phyloP scores from a whole-genome alignment of 2,113 vertebrate genomes.

The Chloebia gouldiae region DNA sequence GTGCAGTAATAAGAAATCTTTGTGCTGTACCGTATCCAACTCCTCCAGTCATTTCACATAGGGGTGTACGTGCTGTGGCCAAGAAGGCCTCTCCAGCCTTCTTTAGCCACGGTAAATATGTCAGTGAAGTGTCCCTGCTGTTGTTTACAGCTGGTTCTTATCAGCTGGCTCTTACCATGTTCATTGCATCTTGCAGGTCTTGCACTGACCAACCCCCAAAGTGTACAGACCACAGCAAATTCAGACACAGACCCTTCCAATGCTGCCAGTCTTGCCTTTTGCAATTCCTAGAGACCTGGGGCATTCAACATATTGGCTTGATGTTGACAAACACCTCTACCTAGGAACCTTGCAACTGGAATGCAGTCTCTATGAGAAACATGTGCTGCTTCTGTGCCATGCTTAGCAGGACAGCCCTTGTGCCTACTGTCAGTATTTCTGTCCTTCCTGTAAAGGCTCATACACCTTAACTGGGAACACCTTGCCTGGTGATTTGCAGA shows the following conservation, averaged over 20 bases:
- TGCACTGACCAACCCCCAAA: background rate
- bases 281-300: background rate
- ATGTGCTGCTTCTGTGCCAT: background rate
- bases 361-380: background rate
- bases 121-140: background rate
- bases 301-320: background rate
- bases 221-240: background rate
- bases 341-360: background rate
- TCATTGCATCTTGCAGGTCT: background rate
- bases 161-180: background rate
- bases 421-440: background rate
- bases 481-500: background rate
- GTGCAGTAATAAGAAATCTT: background rate
- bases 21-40: background rate
- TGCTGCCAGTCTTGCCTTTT: background rate
- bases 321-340: background rate
- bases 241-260: background rate
- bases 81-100: background rate
- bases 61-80: background rate
- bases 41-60: background rate
- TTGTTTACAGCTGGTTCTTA: background rate
- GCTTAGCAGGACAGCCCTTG: background rate
- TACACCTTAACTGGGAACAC: background rate
- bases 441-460: background rate
- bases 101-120: background rate